Evolutionary conservation across 2,888 invertebrate species (phyloP).

Genomic region (Trissolcus brochymenae): DNA sequence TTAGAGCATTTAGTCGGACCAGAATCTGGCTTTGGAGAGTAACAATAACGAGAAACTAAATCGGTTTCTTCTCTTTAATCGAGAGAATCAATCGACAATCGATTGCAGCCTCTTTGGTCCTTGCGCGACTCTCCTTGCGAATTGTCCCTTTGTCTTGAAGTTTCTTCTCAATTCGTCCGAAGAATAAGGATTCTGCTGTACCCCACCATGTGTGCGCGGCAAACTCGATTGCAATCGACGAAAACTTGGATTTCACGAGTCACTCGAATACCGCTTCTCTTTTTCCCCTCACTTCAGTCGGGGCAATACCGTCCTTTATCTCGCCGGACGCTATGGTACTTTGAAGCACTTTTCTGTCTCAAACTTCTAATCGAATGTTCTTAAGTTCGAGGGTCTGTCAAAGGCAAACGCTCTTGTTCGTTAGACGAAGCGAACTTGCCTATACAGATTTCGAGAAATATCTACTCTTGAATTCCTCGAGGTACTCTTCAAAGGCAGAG

Average conservation of each 20-base stretch:
- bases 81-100: slow-evolving; percentile 49
- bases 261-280: slow-evolving; percentile 51
- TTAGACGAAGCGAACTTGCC: slow-evolving; percentile 56
- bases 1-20: too few relatives aligned
- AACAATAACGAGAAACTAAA: slow-evolving; percentile 36
- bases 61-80: slow-evolving; percentile 35
- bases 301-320: slow-evolving; percentile 55
- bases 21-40: neutral
- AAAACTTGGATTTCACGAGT: slow-evolving; percentile 58
- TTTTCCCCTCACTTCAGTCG: slow-evolving; percentile 42
- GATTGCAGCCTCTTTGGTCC: slow-evolving; percentile 49
- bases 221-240: slow-evolving; percentile 59
- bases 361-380: slow-evolving; percentile 59
- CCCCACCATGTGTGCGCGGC: slow-evolving; percentile 47
- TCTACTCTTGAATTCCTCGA: slow-evolving; percentile 47
- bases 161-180: slow-evolving; percentile 49
- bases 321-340: slow-evolving; percentile 55
- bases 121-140: slow-evolving; percentile 46
- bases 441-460: slow-evolving; percentile 56
- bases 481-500: slow-evolving; percentile 41
- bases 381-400: slow-evolving; percentile 58
- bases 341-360: slow-evolving; percentile 58
- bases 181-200: slow-evolving; percentile 49
- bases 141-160: slow-evolving; percentile 51
- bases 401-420: slow-evolving; percentile 57